phyloP scores from a whole-genome alignment of 2,113 vertebrate species.

The Orycteropus afer region DNA sequence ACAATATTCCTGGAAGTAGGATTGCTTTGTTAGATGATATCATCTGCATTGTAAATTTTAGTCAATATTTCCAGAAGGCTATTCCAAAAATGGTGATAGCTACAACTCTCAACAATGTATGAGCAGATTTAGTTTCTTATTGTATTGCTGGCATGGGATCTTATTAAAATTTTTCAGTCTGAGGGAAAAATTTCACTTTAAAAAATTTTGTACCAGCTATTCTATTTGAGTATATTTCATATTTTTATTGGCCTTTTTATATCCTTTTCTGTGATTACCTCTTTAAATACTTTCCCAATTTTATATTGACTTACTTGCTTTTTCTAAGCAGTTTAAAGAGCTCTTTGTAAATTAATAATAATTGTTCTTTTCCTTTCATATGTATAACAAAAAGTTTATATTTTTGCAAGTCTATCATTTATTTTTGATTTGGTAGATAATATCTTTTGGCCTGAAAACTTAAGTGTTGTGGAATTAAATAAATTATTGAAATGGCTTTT shows the following conservation, averaged over 20 bases:
- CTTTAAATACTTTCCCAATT: background rate
- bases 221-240: constrained; percentile 24
- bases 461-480: background rate
- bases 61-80: background rate
- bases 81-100: constrained; percentile 9
- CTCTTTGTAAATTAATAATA: background rate
- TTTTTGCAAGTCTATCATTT: background rate
- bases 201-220: background rate
- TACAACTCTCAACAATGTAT: too few relatives aligned
- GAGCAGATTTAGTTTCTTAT: background rate
- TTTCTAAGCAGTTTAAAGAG: background rate
- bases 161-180: constrained; percentile 8
- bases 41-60: constrained; percentile 19
- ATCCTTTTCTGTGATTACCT: background rate
- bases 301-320: background rate
- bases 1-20: background rate
- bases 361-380: background rate
- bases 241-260: background rate
- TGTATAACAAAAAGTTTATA: background rate
- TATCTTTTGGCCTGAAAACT: background rate
- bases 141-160: background rate
- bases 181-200: background rate
- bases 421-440: background rate
- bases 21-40: background rate
- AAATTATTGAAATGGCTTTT: background rate